Percentiles rank a stretch among this genome's conserved stretches.
Evolutionary conservation across 2,797 vertebrate genomes (phyloP).

Genomic region (Pelochelys cantorii): DNA sequence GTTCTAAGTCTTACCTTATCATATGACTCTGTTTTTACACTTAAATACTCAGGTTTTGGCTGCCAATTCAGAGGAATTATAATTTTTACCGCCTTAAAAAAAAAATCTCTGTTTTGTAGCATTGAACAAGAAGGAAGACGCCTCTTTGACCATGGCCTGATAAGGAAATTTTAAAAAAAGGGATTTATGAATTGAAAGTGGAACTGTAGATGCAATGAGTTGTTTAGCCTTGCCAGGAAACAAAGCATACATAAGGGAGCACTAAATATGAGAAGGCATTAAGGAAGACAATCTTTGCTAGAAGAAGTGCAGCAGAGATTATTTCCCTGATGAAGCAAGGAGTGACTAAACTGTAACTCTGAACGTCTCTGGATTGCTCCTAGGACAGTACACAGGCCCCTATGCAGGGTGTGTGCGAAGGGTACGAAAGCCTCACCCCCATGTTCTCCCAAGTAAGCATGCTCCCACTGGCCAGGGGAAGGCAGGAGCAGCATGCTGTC

Average conservation of each 20-base stretch:
- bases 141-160: slow-evolving; percentile 68
- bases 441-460: no score
- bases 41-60: slow-evolving; percentile 57
- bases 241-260: background rate
- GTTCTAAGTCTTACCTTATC: slow-evolving; percentile 71
- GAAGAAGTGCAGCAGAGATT: background rate
- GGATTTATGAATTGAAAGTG: background rate
- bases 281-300: background rate
- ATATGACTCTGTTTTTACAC: slow-evolving; percentile 77
- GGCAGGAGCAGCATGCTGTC: no score
- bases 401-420: no score
- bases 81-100: slow-evolving; percentile 76
- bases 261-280: background rate
- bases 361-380: background rate
- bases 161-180: background rate
- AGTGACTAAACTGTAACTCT: background rate
- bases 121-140: slow-evolving; percentile 74
- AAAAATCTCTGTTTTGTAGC: slow-evolving; percentile 74
- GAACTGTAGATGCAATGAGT: background rate
- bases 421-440: no score
- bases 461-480: no score
- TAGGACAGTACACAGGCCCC: background rate
- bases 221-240: background rate
- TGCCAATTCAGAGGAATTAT: slow-evolving; percentile 78
- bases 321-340: background rate